Evolutionary conservation across 1,140 invertebrate genomes (phyloP).

Genomic region (Drosophila willistoni): DNA sequence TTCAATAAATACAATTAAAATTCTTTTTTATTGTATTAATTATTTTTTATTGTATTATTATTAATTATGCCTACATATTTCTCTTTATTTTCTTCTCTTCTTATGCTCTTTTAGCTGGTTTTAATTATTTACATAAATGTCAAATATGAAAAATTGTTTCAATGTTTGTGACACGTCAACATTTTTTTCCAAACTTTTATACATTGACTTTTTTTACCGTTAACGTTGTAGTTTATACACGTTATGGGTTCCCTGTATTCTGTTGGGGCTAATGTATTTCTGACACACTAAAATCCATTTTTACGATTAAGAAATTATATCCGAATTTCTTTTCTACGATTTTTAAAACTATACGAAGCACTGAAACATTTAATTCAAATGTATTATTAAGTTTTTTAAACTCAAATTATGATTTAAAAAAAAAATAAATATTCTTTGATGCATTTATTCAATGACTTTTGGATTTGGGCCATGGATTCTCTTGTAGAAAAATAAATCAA

Average conservation of each 20-base stretch:
- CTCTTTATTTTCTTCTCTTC: conserved; percentile 36
- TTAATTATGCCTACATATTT: conserved; percentile 46
- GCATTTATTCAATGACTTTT: no score
- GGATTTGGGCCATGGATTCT: no score
- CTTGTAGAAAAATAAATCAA: no score
- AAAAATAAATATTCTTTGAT: no score
- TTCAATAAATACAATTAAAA: background rate
- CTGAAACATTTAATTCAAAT: no score
- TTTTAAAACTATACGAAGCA: no score
- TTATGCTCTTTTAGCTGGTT: conserved; percentile 41
- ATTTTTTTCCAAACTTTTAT: conserved; percentile 11
- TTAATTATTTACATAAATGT: conserved; percentile 38
- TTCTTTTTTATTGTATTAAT: conserved; percentile 46
- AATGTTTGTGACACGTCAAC: conserved; percentile 19
- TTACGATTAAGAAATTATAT: no score
- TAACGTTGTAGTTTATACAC: background rate
- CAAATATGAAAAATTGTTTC: conserved; percentile 31
- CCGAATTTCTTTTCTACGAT: no score
- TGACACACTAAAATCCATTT: background rate
- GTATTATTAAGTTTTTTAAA: no score
- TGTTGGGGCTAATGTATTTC: background rate
- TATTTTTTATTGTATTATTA: conserved; percentile 44
- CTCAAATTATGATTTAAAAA: no score
- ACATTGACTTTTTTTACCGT: background rate
- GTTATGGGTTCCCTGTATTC: background rate